Evolutionary conservation across 2,888 invertebrate species (phyloP), one percentile per base, ranked within the genome.

Genomic region (Nasonia oneida): DNA sequence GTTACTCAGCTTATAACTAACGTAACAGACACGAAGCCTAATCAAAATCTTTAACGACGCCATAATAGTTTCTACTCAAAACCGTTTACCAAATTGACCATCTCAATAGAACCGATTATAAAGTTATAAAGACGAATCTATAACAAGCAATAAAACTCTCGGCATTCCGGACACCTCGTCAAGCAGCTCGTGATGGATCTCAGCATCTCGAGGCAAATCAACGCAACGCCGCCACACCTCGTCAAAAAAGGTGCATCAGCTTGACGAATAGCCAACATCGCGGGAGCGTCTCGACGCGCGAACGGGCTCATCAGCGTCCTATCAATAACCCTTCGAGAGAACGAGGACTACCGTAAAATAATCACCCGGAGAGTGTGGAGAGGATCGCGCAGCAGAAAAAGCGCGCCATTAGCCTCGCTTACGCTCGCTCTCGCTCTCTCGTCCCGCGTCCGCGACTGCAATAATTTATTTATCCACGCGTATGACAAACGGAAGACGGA

Each of bases 401-500:
- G 37, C 79, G 53, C 78, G 53, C 83, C 86, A 86, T 87, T 87
- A 87, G 84, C 71, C 75, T 23, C 78, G 84, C 77, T 81, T 50
- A 79, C 29, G 15, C 64, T 15, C 53, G 5, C n/a, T 37, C 37
- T 37, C 37, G 37, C 37, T 4, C 18, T 64, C 33, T 67, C 47
- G 29, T 15, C 29, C 57, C 81, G 81, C 47, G 88, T 15, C 8
- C 53, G 53, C 53, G 18, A 53, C 53, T 53, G 15, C 86, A 88
- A 91, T 92, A 91, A 92, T 92, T 92, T 91, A 92, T 92, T 92
- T 91, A 92, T 92, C 91, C 89, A 85, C 86, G 89, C 88, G 88
- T 88, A 88, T 90, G 92, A 92, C 92, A 91, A 91, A 90, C 90
- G 89, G 90, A 90, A 92, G 92, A 93, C 91, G 84, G 92, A 93